Evolutionary conservation across 35 echinoderm and acorn worm species (phyloP), one percentile per base, ranked within the genome.

Genomic region (Ophiothrix spiculata): DNA sequence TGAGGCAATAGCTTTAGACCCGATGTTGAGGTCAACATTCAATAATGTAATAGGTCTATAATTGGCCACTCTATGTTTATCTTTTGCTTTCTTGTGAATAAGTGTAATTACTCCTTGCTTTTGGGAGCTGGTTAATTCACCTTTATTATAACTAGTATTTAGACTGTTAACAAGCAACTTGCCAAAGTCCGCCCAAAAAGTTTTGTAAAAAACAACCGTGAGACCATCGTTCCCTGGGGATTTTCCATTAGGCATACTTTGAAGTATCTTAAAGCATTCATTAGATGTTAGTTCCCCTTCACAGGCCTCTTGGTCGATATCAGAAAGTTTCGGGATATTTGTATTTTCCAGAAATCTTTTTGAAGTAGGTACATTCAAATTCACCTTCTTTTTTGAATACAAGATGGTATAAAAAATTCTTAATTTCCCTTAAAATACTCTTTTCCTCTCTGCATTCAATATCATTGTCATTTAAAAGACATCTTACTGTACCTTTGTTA

Each of bases 91-190:
- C 76, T 78, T 78, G 21, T 21, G 34, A 37, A 78, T 78, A 37
- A 78, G 38, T 78, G 76, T 78, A 10, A 78, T 78, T 11, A 78
- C 76, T 3, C 38, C 76, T 78, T 78, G 76, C 38, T 78, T 78
- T 78, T 78, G 76, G 13, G 76, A 78, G 33, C 17, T 78, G 76
- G 76, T 78, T 78, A 78, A 34, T 35, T 78, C 38, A 13, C 76
- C 76, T 78, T 78, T 34, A 37, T 15, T 78, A 36, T 36, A 78
- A n/a, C 76, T 78, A 12, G 33, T 37, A 31, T 78, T 78, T 1
- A 78, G 33, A n/a, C 34, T 78, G 13, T 78, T 39, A 78, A 78
- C 76, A 37, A 78, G 38, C 38, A 78, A 78, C 36, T 14, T 36
- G 13, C 76, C 76, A 37, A 78, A 39, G 13, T 78, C 38, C 12